phyloP scores from a whole-genome alignment of 2,888 invertebrate genomes.

The Boloria euphrosyne region DNA sequence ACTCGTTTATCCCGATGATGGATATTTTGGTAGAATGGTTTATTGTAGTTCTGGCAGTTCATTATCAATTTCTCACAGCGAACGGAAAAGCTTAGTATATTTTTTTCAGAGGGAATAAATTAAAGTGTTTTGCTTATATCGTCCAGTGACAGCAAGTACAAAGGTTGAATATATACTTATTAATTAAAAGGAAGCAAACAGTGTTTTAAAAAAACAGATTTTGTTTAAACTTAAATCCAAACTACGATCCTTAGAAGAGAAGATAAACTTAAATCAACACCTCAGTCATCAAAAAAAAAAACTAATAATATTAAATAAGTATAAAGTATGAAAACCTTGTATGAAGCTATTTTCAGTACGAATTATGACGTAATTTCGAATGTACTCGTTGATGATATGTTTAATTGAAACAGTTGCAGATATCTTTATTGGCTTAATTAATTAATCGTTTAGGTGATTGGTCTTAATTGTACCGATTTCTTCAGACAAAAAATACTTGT shows the following conservation, averaged over 20 bases:
- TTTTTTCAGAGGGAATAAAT: not conserved
- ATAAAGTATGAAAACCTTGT: too few relatives aligned
- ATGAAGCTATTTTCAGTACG: constrained; percentile 3
- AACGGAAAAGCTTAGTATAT: not conserved
- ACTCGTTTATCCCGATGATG: constrained; percentile 31
- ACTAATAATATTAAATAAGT: too few relatives aligned
- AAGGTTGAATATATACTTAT: too few relatives aligned
- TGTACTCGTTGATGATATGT: constrained; percentile 32
- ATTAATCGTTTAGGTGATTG: constrained; percentile 41
- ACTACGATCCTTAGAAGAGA: too few relatives aligned
- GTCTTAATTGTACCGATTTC: constrained; percentile 35
- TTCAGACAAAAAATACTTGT: constrained; percentile 6
- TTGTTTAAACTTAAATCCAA: too few relatives aligned
- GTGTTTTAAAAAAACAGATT: too few relatives aligned
- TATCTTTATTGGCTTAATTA: constrained; percentile 44
- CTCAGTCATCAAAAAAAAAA: too few relatives aligned
- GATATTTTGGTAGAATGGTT: constrained; percentile 19
- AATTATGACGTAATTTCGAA: constrained; percentile 37
- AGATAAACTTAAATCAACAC: too few relatives aligned
- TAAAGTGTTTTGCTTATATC: too few relatives aligned
- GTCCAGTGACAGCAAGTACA: too few relatives aligned
- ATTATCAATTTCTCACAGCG: too few relatives aligned
- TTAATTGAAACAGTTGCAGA: constrained; percentile 41
- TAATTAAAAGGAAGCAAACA: too few relatives aligned
- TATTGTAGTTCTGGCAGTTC: constrained; percentile 18